Conservation (phyloP, 2,888 invertebrate genomes). For the Stenodema calcarata region DNA sequence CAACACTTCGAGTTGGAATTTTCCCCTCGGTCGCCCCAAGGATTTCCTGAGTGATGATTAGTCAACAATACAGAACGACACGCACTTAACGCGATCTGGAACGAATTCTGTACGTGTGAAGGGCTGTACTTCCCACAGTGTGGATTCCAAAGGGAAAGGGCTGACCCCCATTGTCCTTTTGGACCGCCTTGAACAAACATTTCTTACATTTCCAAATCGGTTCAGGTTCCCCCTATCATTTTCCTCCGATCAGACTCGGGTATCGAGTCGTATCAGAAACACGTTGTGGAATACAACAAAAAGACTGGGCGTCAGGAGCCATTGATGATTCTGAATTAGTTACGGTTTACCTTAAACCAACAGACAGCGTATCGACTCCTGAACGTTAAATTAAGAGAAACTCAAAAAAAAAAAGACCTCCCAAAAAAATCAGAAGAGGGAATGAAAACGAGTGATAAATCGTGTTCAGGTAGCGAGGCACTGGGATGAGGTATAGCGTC, state of each 20-base stretch:
- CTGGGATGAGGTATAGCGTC: background rate
- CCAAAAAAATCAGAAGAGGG: slow-evolving; percentile 6
- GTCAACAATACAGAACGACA: background rate
- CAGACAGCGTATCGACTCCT: background rate
- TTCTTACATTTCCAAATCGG: slow-evolving; percentile 33
- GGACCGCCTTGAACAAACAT: slow-evolving; percentile 26
- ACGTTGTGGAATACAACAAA: background rate
- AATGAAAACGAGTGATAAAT: slow-evolving; percentile 44
- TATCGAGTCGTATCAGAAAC: slow-evolving; percentile 36
- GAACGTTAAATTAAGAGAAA: slow-evolving; percentile 19
- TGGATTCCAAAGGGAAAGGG: background rate
- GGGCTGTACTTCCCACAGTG: background rate
- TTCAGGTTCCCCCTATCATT: slow-evolving; percentile 30
- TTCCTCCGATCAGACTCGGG: slow-evolving; percentile 43
- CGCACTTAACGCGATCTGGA: background rate
- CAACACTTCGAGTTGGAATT: too few species aligned
- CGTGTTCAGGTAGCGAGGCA: slow-evolving; percentile 33
- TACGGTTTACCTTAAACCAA: slow-evolving; percentile 12
- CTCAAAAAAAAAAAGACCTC: background rate
- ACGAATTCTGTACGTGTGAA: background rate
- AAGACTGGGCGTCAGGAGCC: background rate
- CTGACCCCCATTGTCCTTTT: background rate
- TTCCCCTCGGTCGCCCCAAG: background rate
- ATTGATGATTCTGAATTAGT: slow-evolving; percentile 32
- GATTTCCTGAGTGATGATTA: background rate